Conservation (phyloP, 2,888 invertebrate species). For the Cyclophora albipunctata region DNA sequence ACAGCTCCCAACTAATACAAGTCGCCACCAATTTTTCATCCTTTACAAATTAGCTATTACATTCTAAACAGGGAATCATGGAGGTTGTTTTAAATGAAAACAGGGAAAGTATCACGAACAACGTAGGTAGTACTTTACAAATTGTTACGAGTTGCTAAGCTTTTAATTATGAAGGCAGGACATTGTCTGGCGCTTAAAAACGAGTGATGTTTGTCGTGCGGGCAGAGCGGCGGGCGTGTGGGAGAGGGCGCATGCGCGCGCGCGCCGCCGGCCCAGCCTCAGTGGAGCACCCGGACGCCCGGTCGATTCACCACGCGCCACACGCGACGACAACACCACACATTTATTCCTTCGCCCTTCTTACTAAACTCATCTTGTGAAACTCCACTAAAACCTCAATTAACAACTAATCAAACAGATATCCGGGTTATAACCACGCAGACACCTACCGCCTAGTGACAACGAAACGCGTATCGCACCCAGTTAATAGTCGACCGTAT, state of each 20-base stretch:
- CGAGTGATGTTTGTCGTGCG: conserved; percentile 6
- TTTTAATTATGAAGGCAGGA: no score
- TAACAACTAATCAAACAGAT: no score
- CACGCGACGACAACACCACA: conserved; percentile 24
- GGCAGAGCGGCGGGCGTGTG: conserved; percentile 30
- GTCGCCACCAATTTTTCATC: no score
- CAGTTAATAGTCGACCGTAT: conserved; percentile 16
- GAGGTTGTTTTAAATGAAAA: no score
- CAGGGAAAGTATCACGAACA: no score
- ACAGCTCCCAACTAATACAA: no score
- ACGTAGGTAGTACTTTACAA: no score
- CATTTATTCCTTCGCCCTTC: conserved; percentile 8
- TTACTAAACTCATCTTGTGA: background rate
- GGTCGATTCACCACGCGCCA: conserved; percentile 65
- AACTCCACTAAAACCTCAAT: conserved; percentile 8
- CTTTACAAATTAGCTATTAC: no score
- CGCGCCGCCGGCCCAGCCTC: conserved; percentile 38
- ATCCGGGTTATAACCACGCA: background rate
- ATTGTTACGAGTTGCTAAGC: no score
- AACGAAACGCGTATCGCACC: conserved; percentile 27
- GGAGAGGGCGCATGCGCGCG: conserved; percentile 52
- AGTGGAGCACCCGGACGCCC: conserved; percentile 70
- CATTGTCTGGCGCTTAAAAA: no score
- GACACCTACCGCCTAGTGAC: conserved; percentile 40
- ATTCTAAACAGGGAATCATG: no score